These are phyloP conservation scores for Phalacrocorax pelagicus DNA, from an alignment of 2,113 vertebrate species.

Conservation along the genomic window DNA sequence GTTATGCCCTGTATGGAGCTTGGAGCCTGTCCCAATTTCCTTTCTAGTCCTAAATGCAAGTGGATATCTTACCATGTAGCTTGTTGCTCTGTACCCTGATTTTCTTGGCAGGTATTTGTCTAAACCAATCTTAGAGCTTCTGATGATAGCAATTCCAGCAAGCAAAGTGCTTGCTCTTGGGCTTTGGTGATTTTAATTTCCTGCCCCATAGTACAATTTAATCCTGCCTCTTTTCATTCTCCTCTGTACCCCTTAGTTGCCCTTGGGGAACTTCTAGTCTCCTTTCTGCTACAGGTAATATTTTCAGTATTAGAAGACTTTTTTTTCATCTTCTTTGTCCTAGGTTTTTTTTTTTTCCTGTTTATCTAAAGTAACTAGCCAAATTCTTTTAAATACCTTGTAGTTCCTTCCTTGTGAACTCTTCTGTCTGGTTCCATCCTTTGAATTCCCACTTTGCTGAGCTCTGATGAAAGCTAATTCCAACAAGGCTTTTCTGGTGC, in stretches of 20 bases:
- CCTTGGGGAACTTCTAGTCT: neutral
- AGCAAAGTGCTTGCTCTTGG: neutral
- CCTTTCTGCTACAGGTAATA: neutral
- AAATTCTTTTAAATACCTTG: neutral
- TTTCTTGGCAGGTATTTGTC: neutral
- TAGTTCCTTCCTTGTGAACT: neutral
- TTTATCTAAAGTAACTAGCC: neutral
- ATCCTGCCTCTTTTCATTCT: neutral
- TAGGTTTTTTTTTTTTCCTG: neutral
- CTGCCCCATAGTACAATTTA: neutral
- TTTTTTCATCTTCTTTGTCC: neutral
- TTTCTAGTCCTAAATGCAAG: neutral
- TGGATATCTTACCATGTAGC: neutral
- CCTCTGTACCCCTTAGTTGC: neutral
- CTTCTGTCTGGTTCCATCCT: accelerated
- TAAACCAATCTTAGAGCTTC: neutral
- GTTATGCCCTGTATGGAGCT: neutral
- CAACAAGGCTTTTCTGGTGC: neutral
- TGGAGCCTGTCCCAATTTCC: neutral
- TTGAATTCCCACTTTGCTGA: neutral
- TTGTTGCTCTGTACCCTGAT: neutral
- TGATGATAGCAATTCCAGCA: neutral
- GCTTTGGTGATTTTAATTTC: neutral
- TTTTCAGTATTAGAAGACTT: neutral
- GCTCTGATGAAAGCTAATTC: neutral